Conservation (phyloP, 2,797 vertebrate genomes). For the Acipenser ruthenus region DNA sequence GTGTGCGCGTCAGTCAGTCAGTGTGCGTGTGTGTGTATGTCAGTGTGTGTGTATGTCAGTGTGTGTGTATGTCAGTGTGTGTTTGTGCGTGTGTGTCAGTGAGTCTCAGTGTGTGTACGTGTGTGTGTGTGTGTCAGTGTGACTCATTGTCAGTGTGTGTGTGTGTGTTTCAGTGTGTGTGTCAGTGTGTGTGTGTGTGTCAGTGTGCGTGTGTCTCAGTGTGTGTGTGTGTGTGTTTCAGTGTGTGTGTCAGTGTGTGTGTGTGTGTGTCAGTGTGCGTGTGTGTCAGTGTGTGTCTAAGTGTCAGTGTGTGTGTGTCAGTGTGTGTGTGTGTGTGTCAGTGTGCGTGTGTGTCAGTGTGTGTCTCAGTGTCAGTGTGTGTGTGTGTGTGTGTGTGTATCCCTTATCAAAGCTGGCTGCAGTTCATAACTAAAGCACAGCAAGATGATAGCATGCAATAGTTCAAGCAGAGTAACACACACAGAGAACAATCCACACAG, state of each 20-base stretch:
- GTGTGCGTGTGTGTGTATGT: slow-evolving; percentile 16
- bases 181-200: slow-evolving; percentile 17
- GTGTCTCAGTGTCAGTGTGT: slow-evolving; percentile 9
- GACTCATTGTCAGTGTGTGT: slow-evolving; percentile 9
- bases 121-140: neutral
- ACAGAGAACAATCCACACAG: too few species aligned
- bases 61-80: slow-evolving; percentile 11
- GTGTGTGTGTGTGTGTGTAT: neutral
- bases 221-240: slow-evolving; percentile 9
- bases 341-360: slow-evolving; percentile 23
- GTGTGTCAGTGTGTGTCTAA: slow-evolving; percentile 8
- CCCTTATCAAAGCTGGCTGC: too few species aligned
- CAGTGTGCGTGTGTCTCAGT: too few species aligned
- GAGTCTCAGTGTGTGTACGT: slow-evolving; percentile 32
- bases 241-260: slow-evolving; percentile 19
- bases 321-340: slow-evolving; percentile 3
- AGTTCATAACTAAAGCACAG: too few species aligned
- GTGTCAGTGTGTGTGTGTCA: slow-evolving; percentile 16
- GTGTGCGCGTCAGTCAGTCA: slow-evolving; percentile 10
- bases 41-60: slow-evolving; percentile 12
- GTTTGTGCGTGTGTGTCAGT: slow-evolving; percentile 22
- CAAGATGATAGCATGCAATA: too few species aligned
- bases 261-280: slow-evolving; percentile 11
- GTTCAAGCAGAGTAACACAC: too few species aligned
- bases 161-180: slow-evolving; percentile 34